phyloP scores from a whole-genome alignment of 2,888 invertebrate species.

The Drosophila mimica region DNA sequence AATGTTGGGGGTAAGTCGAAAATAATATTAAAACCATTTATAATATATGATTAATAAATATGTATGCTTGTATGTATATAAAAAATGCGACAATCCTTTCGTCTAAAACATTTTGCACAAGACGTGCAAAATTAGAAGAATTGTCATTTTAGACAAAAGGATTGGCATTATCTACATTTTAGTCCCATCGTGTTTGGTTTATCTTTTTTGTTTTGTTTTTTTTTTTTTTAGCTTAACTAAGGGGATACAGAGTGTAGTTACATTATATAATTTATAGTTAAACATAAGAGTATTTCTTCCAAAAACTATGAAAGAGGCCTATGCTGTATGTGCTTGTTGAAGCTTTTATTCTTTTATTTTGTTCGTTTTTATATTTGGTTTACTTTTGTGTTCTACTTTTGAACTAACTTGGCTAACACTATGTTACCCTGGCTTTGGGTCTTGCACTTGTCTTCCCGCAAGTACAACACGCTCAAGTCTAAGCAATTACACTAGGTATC shows the following conservation, averaged over 20 bases:
- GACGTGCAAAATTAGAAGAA: conserved; percentile 62
- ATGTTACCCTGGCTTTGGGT: conserved; percentile 54
- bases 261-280: conserved; percentile 66
- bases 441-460: conserved; percentile 73
- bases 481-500: conserved; percentile 84
- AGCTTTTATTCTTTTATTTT: conserved; percentile 15
- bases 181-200: conserved; percentile 31
- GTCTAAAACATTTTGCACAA: conserved; percentile 79
- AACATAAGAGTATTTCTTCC: conserved; percentile 15
- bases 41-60: conserved; percentile 36
- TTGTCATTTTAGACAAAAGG: conserved; percentile 83
- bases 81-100: conserved; percentile 83
- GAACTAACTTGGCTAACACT: conserved; percentile 31
- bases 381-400: conserved; percentile 25
- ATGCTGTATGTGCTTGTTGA: conserved; percentile 8
- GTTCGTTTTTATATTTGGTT: conserved; percentile 17
- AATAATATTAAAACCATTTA: conserved; percentile 33
- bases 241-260: conserved; percentile 85
- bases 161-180: conserved; percentile 82
- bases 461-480: conserved; percentile 73
- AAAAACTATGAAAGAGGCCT: conserved; percentile 23
- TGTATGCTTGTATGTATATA: conserved; percentile 51
- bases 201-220: conserved; percentile 23
- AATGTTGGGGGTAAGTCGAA: conserved; percentile 43
- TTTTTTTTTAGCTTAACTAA: conserved; percentile 71